Evolutionary conservation across 2,888 invertebrate species (phyloP), one percentile per base, ranked within the genome.

Genomic region (Mycalesis mineus): DNA sequence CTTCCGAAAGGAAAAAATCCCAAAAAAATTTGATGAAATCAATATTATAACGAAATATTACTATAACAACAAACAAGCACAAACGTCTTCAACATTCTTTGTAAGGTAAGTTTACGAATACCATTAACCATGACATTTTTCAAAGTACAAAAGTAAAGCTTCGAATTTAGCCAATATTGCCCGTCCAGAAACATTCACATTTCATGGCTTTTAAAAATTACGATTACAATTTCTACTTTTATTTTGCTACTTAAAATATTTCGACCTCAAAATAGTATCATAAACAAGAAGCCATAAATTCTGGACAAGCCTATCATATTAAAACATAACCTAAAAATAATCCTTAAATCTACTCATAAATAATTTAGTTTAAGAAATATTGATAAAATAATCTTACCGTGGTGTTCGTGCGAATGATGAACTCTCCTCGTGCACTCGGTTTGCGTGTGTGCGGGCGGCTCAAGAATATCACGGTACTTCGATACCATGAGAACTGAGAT

Each of bases 401-500:
- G 86, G 55, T 85, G 87, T 1, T 83, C 88, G 71, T 83, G 91
- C 71, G 79, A 80, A 77, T 86, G 84, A 51, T 76, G 84, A 1
- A 74, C 52, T 11, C 85, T 73, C 2, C 86, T 75, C 63, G 75
- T 60, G 74, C 84, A 83, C 65, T 83, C 87, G 0, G 89, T 80
- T 56, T 90, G 84, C 61, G 91, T 91, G 65, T 91, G 92, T 65
- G 94, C 91, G 17, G 96, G 97, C 57, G 99, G 99, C 88, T 99
- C 99, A 76, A 99, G 90, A 69, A 99, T 99, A 82, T 99, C 99
- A 50, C 99, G 94, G 89, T 99, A 99, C 82, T 99, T 98, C 44
- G 99, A 99, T 66, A 99, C 99, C 99, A 99, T 99, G 78, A 99
- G 91, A 69, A 99, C 99, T 31, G 99, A 99, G 75, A 99, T 97